A percentile compares a stretch with the other conserved stretches of the same genome.
Conservation (phyloP, 1,140 invertebrate genomes). For the Scaptomyza graminum region DNA sequence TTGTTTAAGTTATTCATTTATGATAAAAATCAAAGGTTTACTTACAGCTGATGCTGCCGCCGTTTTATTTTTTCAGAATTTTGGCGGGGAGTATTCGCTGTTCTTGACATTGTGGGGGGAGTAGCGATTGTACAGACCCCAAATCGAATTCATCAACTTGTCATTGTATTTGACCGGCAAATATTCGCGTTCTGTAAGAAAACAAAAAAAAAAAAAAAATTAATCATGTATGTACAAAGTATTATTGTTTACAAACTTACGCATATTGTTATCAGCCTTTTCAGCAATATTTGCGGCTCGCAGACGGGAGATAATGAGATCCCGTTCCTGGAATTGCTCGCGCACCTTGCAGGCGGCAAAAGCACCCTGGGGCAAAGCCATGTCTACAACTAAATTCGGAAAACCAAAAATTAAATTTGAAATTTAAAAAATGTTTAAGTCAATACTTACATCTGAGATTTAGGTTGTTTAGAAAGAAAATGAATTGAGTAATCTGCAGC, state of each 20-base stretch:
- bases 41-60: slow-evolving; percentile 84
- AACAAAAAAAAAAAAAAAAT: slow-evolving; percentile 1
- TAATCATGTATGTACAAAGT: background rate
- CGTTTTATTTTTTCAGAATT: slow-evolving; percentile 72
- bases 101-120: slow-evolving; percentile 94
- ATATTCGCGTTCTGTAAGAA: slow-evolving; percentile 84
- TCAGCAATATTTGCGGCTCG: slow-evolving; percentile 64
- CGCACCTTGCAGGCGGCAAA: slow-evolving; percentile 86
- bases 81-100: slow-evolving; percentile 86
- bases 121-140: slow-evolving; percentile 94
- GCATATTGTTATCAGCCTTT: slow-evolving; percentile 67
- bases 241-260: slow-evolving; percentile 47
- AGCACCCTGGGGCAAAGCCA: slow-evolving; percentile 86
- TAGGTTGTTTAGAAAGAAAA: slow-evolving; percentile 35
- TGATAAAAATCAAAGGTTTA: slow-evolving; percentile 44
- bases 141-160: slow-evolving; percentile 95
- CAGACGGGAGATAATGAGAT: slow-evolving; percentile 75
- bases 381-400: slow-evolving; percentile 40
- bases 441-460: slow-evolving; percentile 47
- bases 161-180: slow-evolving; percentile 91
- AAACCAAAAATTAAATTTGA: too few species aligned
- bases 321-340: slow-evolving; percentile 83
- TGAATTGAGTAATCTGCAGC: slow-evolving; percentile 20
- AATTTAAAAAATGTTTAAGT: background rate
- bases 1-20: background rate